Percentiles rank a stretch among this genome's conserved stretches.
phyloP scores from a whole-genome alignment of 2,888 invertebrate species.

The Netelia melanura region DNA sequence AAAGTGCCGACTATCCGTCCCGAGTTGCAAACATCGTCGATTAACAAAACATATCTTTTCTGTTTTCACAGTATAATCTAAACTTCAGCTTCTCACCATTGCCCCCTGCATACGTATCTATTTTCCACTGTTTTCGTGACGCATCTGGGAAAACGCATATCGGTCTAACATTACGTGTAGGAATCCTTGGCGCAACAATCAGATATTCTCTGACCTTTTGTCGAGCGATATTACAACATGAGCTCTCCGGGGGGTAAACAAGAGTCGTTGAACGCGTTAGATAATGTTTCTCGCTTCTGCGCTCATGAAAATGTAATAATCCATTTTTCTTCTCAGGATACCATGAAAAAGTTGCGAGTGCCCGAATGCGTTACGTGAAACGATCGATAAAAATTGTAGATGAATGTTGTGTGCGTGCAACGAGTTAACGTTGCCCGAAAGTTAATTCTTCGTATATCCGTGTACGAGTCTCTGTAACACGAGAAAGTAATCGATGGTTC shows the following conservation, averaged over 20 bases:
- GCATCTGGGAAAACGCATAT: neutral
- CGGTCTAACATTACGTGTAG: neutral
- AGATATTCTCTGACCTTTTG: conserved; percentile 9
- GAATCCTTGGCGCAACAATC: conserved; percentile 32
- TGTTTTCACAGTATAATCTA: neutral
- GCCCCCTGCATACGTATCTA: neutral
- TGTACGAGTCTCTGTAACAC: conserved; percentile 41
- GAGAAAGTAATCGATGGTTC: conserved; percentile 66
- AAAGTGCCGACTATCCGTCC: conserved; percentile 1
- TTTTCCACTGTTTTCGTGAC: neutral
- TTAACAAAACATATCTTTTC: neutral
- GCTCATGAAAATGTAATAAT: neutral
- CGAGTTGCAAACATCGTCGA: neutral
- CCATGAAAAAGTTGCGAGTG: too few species aligned
- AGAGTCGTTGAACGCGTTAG: conserved; percentile 22
- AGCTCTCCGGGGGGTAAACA: conserved; percentile 18
- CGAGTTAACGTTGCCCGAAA: neutral
- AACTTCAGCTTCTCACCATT: neutral
- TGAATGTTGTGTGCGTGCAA: neutral
- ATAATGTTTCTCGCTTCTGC: neutral
- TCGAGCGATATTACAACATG: neutral
- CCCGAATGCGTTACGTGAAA: neutral
- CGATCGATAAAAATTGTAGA: neutral
- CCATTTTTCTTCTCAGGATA: neutral
- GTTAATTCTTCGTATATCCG: neutral